Base-by-base conservation (phyloP, 2,797 vertebrate genomes). In the Halcyon smyrnensis region DNA sequence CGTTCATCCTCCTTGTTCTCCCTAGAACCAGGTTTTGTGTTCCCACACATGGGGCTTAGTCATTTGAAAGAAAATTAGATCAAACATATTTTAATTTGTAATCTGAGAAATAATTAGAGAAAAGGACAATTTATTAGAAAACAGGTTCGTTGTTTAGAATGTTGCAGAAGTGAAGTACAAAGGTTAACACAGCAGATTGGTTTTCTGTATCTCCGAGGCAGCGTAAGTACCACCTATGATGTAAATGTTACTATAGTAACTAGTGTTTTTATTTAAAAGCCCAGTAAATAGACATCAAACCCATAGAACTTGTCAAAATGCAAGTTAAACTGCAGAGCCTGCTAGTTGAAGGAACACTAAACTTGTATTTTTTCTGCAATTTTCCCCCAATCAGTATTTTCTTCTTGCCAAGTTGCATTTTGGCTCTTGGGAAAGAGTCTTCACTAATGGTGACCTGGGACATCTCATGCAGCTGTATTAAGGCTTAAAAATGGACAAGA, bases 241-340 rank as follows among this genome's bases (percentile, higher is more conserved):
- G 97, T 84, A 92, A 96, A 91, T 89, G 96, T 97, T 97, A 64
- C 96, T 96, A 96, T 97, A 96, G 97, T 73, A 96, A 97, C 97
- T 78, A 27, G 36, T 89, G 84, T 21, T 74, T 96, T 95, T 96
- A 94, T 96, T 96, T 95, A 91, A 97, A 95, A 96, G 87, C 80
- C 84, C 57, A 46, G 69, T 91, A 95, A 96, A 94, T 71, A 94
- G 93, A 74, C 46, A 64, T 84, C 89, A 93, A 90, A 81, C 62
- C 85, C 91, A 84, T 90, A 45, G 64, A 90, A 76, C 76, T 82
- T 85, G 54, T 84, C 79, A 82, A 67, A 89, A 86, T 81, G 60
- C 51, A 85, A 97, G 80, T 89, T 90, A 25, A 89, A 67, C 67
- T 70, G 70, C 77, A 79, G 81, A 90, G 54, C 63, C 74, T 88